Evolutionary conservation across 2,888 invertebrate species (phyloP).

Genomic region (Tetragnatha montana): DNA sequence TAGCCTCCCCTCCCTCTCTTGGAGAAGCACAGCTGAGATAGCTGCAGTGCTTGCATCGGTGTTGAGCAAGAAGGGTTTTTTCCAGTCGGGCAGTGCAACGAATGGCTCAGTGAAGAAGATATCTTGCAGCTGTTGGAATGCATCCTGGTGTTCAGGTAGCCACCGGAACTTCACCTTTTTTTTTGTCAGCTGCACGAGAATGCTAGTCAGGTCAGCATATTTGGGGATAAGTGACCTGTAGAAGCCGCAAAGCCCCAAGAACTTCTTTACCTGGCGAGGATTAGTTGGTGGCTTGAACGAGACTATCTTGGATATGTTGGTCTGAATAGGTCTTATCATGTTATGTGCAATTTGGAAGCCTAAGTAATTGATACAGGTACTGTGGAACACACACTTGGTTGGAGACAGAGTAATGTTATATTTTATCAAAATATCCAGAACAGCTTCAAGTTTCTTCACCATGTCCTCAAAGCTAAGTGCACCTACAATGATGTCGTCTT

Average conservation of each 20-base stretch:
- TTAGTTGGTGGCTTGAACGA: not conserved
- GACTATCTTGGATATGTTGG: not conserved
- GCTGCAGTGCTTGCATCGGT: no score
- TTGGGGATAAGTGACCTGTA: not conserved
- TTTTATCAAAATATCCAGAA: not conserved
- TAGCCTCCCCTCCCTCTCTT: no score
- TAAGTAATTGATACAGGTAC: not conserved
- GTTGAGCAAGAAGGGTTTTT: no score
- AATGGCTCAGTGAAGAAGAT: no score
- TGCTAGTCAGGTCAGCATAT: not conserved
- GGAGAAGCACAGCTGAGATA: no score
- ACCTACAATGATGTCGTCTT: not conserved
- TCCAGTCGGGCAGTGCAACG: no score
- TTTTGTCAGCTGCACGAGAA: not conserved
- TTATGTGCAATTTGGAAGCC: not conserved
- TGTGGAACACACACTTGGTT: not conserved
- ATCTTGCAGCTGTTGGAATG: no score
- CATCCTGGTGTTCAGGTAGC: no score
- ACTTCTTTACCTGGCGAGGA: not conserved
- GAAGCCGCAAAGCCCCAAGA: not conserved
- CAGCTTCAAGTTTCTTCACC: not conserved
- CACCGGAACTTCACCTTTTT: not conserved
- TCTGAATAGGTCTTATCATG: not conserved
- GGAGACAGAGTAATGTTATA: not conserved
- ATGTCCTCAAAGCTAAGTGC: not conserved